Evolutionary conservation across 2,888 invertebrate species (phyloP), one percentile per base, ranked within the genome.

Genomic region (Graphium colonna): DNA sequence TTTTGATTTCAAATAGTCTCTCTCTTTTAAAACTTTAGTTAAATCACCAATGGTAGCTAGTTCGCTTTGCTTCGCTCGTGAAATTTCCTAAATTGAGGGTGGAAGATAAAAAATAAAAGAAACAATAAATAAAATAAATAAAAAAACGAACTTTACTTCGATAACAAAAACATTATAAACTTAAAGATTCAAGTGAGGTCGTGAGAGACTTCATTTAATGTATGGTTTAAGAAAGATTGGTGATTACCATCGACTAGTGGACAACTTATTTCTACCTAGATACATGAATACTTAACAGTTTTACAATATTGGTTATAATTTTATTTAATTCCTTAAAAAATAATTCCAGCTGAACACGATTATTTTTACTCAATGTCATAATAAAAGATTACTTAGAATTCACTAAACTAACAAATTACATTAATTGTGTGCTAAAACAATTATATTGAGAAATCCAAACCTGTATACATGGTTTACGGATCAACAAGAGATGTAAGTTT

Each of bases 311-410:
- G n/a, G 73, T 77, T 69, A 68, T 69, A 33, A 43, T 67, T 73
- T 71, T 71, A 76, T 76, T 69, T n/a, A n/a, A 75, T 73, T 83
- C 82, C 85, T 85, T 87, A 85, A 83, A 80, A 85, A 83, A 81
- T 85, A 83, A 83, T 77, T 79, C 79, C 84, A 82, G 76, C 79
- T 85, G 87, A 88, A 89, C 86, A 88, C 88, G 82, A 81, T 81
- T 79, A 79, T 74, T 79, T 41, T 69, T 12, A 33, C 12, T 71
- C 76, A 21, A 21, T 76, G 64, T 59, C 65, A 15, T 40, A 4
- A 38, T 75, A 77, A 80, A 84, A 86, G 82, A 82, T 79, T 73
- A 79, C 85, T 87, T 86, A 87, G 77, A 79, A 73, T 71, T 78
- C 80, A 84, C 82, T 88, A 86, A 82, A 81, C 82, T 87, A 85